A percentile compares a stretch with the other conserved stretches of the same genome.
Evolutionary conservation across 2,797 vertebrate species (phyloP).

Genomic region (Avahi laniger): DNA sequence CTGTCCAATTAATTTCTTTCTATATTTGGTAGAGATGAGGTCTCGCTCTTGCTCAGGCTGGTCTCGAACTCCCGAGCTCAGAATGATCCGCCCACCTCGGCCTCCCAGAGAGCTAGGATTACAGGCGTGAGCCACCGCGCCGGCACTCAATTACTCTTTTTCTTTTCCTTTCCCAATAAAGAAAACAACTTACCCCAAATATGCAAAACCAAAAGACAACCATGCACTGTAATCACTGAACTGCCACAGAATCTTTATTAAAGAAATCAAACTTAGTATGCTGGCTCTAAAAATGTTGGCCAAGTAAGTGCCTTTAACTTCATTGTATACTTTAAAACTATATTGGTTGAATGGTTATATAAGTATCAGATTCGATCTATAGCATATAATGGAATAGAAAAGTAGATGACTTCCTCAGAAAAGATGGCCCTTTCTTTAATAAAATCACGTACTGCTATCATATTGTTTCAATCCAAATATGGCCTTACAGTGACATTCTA

Average conservation of each 20-base stretch:
- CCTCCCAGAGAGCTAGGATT: too few species aligned
- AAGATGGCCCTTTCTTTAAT: conserved; percentile 66
- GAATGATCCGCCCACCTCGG: too few species aligned
- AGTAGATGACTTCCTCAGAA: conserved; percentile 58
- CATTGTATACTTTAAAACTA: background rate
- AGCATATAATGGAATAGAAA: background rate
- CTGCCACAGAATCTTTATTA: conserved; percentile 2
- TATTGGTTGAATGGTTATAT: background rate
- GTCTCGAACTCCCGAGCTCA: too few species aligned
- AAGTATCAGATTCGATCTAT: background rate
- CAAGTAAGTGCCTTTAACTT: background rate
- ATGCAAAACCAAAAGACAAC: background rate
- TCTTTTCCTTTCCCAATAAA: background rate
- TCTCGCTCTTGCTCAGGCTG: too few species aligned
- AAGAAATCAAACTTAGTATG: conserved; percentile 18
- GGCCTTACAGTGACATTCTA: conserved; percentile 87
- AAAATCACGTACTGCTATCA: conserved; percentile 80
- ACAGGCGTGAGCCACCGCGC: too few species aligned
- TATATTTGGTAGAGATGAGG: too few species aligned
- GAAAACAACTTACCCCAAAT: conserved; percentile 1
- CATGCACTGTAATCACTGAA: background rate
- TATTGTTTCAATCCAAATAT: conserved; percentile 88
- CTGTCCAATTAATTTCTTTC: too few species aligned
- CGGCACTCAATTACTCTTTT: background rate
- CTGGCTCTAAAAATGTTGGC: conserved; percentile 14